These are phyloP conservation scores for Cantharis nigra DNA, from an alignment of 2,888 invertebrate species.

Conservation along the genomic window DNA sequence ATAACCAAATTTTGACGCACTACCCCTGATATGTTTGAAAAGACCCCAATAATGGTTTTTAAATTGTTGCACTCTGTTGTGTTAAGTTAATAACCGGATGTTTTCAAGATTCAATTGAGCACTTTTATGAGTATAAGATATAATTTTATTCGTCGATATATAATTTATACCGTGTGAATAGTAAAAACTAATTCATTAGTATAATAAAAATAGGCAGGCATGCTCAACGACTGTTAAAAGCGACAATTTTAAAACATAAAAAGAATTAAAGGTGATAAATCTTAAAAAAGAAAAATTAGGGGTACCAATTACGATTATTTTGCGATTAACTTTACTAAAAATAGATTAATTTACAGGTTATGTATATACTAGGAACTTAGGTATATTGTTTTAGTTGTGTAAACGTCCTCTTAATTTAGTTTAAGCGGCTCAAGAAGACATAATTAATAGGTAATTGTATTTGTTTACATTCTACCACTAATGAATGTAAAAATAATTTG, in stretches of 20 bases:
- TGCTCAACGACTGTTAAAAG: not conserved
- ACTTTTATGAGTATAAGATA: slow-evolving; percentile 9
- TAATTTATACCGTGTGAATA: slow-evolving; percentile 21
- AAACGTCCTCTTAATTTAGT: not conserved
- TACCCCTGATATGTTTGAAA: slow-evolving; percentile 6
- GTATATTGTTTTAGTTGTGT: not conserved
- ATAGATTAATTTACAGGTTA: not conserved
- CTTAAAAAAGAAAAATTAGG: not conserved
- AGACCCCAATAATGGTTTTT: slow-evolving; percentile 23
- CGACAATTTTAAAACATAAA: not conserved
- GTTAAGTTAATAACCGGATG: slow-evolving; percentile 27
- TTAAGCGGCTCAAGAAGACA: not conserved
- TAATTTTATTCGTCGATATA: slow-evolving; percentile 17
- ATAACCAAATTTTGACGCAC: slow-evolving; percentile 21
- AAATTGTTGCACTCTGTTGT: slow-evolving; percentile 22
- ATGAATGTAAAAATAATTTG: not conserved
- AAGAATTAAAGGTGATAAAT: not conserved
- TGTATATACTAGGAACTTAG: not conserved
- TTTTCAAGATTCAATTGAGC: slow-evolving; percentile 23
- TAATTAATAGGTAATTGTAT: not conserved
- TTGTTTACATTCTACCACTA: not conserved
- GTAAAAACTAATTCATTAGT: slow-evolving; percentile 30
- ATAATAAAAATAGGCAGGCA: not conserved
- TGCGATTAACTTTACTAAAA: not conserved
- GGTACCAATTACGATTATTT: not conserved